Evolutionary conservation across 2,888 invertebrate species (phyloP).

Genomic region (Drosophila greeni): DNA sequence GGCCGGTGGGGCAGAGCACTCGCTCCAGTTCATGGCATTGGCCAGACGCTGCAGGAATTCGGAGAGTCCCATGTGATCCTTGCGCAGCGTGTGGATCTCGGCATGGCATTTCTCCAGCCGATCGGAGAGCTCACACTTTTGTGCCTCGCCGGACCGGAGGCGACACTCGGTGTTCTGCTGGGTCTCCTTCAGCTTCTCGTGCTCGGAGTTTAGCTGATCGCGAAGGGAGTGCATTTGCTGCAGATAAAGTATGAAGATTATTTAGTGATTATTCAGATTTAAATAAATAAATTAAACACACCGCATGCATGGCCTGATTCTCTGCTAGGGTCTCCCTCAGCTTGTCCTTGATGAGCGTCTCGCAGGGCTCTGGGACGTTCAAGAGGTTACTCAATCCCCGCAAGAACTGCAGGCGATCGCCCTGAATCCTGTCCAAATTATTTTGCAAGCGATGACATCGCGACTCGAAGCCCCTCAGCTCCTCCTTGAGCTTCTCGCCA

Average conservation of each 20-base stretch:
- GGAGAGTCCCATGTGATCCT: constrained; percentile 80
- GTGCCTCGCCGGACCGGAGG: constrained; percentile 83
- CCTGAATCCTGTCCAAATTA: constrained; percentile 77
- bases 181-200: constrained; percentile 82
- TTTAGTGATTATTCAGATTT: background rate
- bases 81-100: constrained; percentile 84
- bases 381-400: constrained; percentile 76
- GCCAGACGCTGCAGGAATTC: constrained; percentile 91
- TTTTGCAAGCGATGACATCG: constrained; percentile 78
- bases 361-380: constrained; percentile 88
- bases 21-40: constrained; percentile 83
- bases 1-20: constrained; percentile 77
- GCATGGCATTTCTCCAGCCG: constrained; percentile 88
- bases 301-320: constrained; percentile 87
- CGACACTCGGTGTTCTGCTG: constrained; percentile 83
- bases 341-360: constrained; percentile 88
- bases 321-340: constrained; percentile 87
- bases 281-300: constrained; percentile 77
- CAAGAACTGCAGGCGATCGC: constrained; percentile 78
- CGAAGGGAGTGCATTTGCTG: constrained; percentile 88
- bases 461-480: constrained; percentile 78
- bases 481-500: constrained; percentile 80
- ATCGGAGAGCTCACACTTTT: constrained; percentile 85
- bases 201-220: constrained; percentile 86
- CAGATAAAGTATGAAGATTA: background rate